Evolutionary conservation across 2,113 vertebrate species (phyloP), one percentile per base, ranked within the genome.

Genomic region (Physeter macrocephalus): DNA sequence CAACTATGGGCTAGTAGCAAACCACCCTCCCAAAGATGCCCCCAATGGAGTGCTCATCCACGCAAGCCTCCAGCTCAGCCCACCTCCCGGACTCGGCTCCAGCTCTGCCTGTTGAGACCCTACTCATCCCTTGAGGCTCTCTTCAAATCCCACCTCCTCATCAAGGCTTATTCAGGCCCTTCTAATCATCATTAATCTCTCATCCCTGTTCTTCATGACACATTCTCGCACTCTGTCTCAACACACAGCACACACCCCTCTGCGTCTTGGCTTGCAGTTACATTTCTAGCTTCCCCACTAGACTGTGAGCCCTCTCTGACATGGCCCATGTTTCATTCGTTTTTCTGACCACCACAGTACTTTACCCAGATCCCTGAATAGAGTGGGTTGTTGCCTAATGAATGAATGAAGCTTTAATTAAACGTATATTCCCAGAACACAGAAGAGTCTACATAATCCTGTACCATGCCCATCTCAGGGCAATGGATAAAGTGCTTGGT

Each of bases 371-470:
- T 57, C 43, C 12, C 84, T 66, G 43, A 69, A 94, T 25, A 82
- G 15, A 61, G 29, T 31, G 29, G 23, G 18, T 8, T 43, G 3
- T 62, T 90, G 86, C 66, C 94, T 39, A 36, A 39, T 36, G 89
- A 34, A 36, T n/a, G 20, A 36, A 13, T 80, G 25, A 72, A 62
- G 17, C 31, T 66, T 82, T 96, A 69, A 61, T 61, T 91, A 91
- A 85, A 64, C 49, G 81, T 34, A 74, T 27, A 46, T 72, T 52
- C 31, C n/a, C 64, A 67, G 52, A 57, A 67, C n/a, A 52, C 43
- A 94, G 57, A 72, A 54, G 12, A 39, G 67, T 95, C 85, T 78
- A 91, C 67, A 67, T 85, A 64, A 89, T 36, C 91, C 71, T 93
- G 25, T 15, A 61, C 39, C 88, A 69, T 5, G 74, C 14, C 62